Percentiles rank a stretch among this genome's conserved stretches.
phyloP scores from a whole-genome alignment of 2,797 vertebrate genomes.

The Muraenolepis orangiensis region DNA sequence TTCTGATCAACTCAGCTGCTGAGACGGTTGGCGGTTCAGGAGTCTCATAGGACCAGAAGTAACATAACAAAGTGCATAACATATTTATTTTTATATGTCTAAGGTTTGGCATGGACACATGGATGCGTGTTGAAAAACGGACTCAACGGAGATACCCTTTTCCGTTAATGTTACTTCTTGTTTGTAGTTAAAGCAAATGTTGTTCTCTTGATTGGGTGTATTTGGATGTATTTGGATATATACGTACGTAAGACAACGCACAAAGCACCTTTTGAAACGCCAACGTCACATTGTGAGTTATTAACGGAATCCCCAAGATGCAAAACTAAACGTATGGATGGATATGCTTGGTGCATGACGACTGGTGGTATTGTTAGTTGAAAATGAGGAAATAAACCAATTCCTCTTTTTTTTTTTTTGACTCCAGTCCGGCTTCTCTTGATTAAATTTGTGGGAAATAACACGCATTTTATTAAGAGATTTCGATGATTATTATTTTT shows the following conservation, averaged over 20 bases:
- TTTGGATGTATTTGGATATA: neutral
- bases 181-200: neutral
- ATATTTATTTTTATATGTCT: too few relatives aligned
- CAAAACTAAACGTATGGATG: neutral
- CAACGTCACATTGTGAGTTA: too few relatives aligned
- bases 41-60: neutral
- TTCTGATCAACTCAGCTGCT: neutral
- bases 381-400: too few relatives aligned
- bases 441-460: neutral
- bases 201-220: too few relatives aligned
- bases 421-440: neutral
- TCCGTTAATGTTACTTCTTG: too few relatives aligned
- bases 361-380: neutral
- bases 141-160: too few relatives aligned
- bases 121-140: too few relatives aligned
- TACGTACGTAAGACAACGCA: too few relatives aligned
- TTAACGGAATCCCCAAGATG: neutral
- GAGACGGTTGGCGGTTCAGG: neutral
- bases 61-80: too few relatives aligned
- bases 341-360: too few relatives aligned
- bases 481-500: neutral
- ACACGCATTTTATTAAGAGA: neutral
- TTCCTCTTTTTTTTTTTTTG: neutral
- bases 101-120: too few relatives aligned
- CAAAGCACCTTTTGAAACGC: too few relatives aligned